These are phyloP conservation scores for Malurus alboscapulatus DNA, from an alignment of 2,113 vertebrate genomes.

Conservation along the genomic window DNA sequence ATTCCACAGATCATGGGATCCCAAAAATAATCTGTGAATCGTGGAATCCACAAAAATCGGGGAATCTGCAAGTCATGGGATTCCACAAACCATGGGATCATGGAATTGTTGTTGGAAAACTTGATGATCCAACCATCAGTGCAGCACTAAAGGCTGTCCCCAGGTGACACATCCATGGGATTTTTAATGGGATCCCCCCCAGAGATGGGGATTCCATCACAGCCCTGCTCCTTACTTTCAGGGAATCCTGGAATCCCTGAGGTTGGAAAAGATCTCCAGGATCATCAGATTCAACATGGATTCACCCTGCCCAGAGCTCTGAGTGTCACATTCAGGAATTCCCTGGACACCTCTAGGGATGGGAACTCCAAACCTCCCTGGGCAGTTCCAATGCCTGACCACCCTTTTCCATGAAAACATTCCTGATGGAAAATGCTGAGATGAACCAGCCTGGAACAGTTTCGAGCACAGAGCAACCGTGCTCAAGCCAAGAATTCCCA, in stretches of 20 bases:
- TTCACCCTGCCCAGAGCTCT: neutral
- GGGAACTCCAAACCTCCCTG: neutral
- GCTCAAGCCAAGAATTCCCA: neutral
- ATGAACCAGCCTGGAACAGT: accelerated
- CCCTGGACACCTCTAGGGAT: neutral
- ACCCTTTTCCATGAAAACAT: neutral
- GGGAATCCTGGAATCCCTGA: too few relatives aligned
- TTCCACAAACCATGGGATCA: neutral
- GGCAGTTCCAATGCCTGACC: neutral
- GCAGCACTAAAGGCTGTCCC: neutral
- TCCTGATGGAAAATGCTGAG: accelerated
- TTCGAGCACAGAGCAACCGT: too few relatives aligned
- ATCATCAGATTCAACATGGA: neutral
- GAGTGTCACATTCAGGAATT: too few relatives aligned
- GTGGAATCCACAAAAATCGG: neutral
- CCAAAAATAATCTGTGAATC: accelerated
- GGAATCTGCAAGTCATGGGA: neutral
- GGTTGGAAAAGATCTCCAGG: too few relatives aligned
- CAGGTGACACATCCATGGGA: neutral
- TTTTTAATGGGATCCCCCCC: neutral
- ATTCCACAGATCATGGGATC: accelerated
- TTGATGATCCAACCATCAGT: neutral
- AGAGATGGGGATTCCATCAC: neutral
- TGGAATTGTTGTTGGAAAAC: neutral
- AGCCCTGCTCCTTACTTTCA: too few relatives aligned